These are phyloP conservation scores for Drosophila birchii DNA, from an alignment of 2,888 invertebrate species.

Conservation along the genomic window DNA sequence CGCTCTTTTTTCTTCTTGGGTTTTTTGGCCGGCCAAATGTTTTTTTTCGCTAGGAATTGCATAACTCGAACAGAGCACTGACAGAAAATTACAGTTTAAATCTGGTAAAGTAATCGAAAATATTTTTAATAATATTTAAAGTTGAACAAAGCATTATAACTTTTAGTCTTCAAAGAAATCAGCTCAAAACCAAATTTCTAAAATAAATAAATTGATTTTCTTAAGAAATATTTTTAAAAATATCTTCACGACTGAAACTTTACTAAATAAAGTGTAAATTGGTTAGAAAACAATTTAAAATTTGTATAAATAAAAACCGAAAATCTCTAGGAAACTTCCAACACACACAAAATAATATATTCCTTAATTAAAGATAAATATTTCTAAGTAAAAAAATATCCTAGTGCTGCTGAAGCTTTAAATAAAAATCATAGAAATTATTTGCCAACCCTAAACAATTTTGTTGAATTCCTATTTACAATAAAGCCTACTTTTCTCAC, in stretches of 20 bases:
- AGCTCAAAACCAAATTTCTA: rapidly evolving
- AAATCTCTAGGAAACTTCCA: background rate
- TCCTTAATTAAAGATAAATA: background rate
- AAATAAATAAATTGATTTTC: background rate
- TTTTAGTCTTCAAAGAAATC: background rate
- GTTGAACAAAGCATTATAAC: no score
- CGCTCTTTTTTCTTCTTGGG: conserved; percentile 24
- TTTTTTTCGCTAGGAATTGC: conserved; percentile 54
- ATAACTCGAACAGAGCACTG: conserved; percentile 60
- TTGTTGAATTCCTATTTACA: no score
- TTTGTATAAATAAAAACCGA: background rate
- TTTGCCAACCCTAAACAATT: rapidly evolving
- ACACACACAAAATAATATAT: background rate
- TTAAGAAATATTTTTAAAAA: background rate
- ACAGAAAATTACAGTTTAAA: background rate
- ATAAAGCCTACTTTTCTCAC: background rate
- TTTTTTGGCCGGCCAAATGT: conserved; percentile 49
- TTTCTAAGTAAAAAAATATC: background rate
- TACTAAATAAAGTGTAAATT: background rate
- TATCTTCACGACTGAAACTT: background rate
- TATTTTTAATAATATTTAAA: no score
- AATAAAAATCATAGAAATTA: background rate
- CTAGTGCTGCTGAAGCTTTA: no score
- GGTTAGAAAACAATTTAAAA: background rate
- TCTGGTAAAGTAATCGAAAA: no score